These are phyloP conservation scores for Drosophila malerkotliana DNA, from an alignment of 1,140 invertebrate species.

Conservation along the genomic window DNA sequence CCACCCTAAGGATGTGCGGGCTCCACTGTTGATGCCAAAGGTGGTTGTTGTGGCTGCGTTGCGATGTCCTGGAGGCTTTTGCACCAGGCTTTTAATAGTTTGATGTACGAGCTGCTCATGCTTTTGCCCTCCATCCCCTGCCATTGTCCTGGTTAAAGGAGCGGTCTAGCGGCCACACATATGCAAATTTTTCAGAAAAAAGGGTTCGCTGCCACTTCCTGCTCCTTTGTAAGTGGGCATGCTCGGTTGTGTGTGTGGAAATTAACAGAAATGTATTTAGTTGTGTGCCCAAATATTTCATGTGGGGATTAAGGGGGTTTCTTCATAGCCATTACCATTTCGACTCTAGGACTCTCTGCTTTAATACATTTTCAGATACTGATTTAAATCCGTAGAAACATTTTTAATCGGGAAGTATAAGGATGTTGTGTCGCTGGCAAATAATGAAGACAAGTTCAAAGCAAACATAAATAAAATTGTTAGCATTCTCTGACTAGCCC, in stretches of 20 bases:
- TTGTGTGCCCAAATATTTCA: conserved; percentile 62
- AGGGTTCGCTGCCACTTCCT: conserved; percentile 26
- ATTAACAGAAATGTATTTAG: conserved; percentile 82
- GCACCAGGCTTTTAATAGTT: conserved; percentile 77
- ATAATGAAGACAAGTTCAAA: conserved; percentile 81
- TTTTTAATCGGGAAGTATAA: conserved; percentile 2
- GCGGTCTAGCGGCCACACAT: conserved; percentile 75
- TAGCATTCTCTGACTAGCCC: conserved; percentile 62
- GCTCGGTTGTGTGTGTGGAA: conserved; percentile 46
- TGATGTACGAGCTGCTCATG: conserved; percentile 71
- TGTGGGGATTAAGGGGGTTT: conserved; percentile 50
- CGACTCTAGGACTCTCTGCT: neutral
- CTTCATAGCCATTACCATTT: conserved; percentile 24
- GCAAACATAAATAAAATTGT: conserved; percentile 82
- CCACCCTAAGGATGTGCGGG: neutral
- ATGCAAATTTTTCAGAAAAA: conserved; percentile 68
- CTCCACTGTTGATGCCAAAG: conserved; percentile 24
- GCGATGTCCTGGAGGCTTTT: conserved; percentile 65
- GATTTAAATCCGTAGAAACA: neutral
- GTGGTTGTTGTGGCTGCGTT: conserved; percentile 50
- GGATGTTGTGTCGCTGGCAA: conserved; percentile 47
- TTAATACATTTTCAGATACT: neutral
- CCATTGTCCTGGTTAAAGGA: neutral
- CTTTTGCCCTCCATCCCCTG: neutral
- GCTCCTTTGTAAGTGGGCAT: conserved; percentile 7